These are phyloP conservation scores for Halictus rubicundus DNA, from an alignment of 1,140 invertebrate genomes.

Conservation along the genomic window DNA sequence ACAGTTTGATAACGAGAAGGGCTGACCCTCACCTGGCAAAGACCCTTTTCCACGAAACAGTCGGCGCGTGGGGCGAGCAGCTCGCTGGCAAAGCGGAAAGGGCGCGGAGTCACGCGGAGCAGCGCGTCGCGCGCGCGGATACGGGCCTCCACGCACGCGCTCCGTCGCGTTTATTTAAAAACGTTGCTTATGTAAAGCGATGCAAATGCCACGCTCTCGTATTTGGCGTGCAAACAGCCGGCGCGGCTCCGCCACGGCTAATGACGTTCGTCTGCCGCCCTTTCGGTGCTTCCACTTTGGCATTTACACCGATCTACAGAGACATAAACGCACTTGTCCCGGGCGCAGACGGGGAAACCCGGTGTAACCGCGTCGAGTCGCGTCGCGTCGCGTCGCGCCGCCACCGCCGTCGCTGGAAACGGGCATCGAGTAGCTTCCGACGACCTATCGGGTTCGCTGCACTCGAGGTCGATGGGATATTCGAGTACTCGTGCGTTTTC, in stretches of 20 bases:
- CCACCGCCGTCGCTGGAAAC: neutral
- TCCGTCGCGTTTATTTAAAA: conserved; percentile 57
- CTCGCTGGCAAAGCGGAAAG: neutral
- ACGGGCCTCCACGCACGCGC: neutral
- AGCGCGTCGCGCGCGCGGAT: too few relatives aligned
- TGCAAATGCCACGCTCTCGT: conserved; percentile 55
- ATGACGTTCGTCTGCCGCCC: conserved; percentile 56
- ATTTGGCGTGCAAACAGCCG: conserved; percentile 60
- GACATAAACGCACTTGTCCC: neutral
- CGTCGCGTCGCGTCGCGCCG: too few relatives aligned
- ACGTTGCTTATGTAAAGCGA: conserved; percentile 62
- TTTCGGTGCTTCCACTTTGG: neutral
- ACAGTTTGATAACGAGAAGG: conserved; percentile 66
- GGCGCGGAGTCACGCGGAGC: neutral
- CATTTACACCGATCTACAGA: conserved; percentile 13
- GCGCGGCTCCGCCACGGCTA: conserved; percentile 49
- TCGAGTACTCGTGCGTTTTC: neutral
- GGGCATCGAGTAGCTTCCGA: conserved; percentile 1
- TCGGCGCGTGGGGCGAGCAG: too few relatives aligned
- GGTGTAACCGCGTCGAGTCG: conserved; percentile 6
- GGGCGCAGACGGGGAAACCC: neutral
- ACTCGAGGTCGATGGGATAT: conserved; percentile 6
- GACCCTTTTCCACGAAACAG: too few relatives aligned
- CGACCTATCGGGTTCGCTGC: conserved; percentile 29
- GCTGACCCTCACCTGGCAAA: neutral